Conservation (phyloP, 2,113 vertebrate genomes). For the Carassius auratus region DNA sequence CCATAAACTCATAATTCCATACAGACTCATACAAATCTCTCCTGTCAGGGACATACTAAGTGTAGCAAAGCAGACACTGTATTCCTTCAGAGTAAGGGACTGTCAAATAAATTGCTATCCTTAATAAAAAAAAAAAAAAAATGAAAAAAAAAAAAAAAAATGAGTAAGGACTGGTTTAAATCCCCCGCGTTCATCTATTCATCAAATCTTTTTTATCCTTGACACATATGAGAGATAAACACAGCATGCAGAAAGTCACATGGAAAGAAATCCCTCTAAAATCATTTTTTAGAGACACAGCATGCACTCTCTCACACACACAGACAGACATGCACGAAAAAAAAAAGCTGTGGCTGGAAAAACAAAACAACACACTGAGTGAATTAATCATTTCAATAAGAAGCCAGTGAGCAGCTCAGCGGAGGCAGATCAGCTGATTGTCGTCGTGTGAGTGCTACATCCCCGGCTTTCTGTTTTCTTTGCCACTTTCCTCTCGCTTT, state of each 20-base stretch:
- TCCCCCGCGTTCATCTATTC: constrained; percentile 43
- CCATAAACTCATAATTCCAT: not conserved
- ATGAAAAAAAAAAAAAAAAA: not conserved
- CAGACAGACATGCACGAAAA: not conserved
- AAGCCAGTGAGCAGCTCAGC: constrained; percentile 39
- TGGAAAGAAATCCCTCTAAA: constrained; percentile 37
- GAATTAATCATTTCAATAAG: constrained; percentile 57
- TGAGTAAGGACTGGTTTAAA: constrained; percentile 37
- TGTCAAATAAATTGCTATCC: constrained; percentile 20
- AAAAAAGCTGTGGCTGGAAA: not conserved
- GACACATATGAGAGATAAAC: not conserved
- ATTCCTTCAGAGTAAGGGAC: constrained; percentile 22
- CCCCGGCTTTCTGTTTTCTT: constrained; percentile 27
- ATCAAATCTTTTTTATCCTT: constrained; percentile 44
- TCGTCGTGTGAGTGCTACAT: not conserved
- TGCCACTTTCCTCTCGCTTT: constrained; percentile 21
- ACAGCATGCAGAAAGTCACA: constrained; percentile 35
- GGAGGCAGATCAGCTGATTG: constrained; percentile 47
- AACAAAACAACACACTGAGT: constrained; percentile 42
- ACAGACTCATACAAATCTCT: not conserved
- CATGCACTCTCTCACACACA: not conserved
- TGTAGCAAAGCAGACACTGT: not conserved
- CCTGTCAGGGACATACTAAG: constrained; percentile 26
- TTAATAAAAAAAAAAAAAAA: constrained; percentile 35
- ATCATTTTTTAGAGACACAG: constrained; percentile 39